Evolutionary conservation across 1,140 invertebrate species (phyloP), one percentile per base, ranked within the genome.

Genomic region (Diplogasteroides magnus): DNA sequence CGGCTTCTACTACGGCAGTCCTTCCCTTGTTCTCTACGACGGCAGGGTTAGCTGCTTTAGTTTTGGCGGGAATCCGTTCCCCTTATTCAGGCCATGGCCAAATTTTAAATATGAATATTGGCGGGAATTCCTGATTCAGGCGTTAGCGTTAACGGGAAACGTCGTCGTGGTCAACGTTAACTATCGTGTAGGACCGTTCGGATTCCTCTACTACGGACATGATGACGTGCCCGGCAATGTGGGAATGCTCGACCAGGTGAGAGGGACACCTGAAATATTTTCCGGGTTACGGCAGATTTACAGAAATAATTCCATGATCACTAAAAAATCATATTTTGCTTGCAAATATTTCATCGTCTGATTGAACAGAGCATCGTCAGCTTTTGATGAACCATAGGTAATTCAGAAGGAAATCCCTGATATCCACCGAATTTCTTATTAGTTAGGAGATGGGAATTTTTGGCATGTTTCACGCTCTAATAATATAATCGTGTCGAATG

Each of bases 201-300:
- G 80, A 28, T 82, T 80, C 69, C 61, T 83, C 11, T 82, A 70
- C 63, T 71, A 81, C 25, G 77, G 78, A 59, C 68, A 82, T 67
- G 65, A 72, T 0, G 92, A 95, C 76, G 91, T 91, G 29, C 93
- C 93, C 0, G 94, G 94, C 15, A 98, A 98, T 83, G 90, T 92
- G 59, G 94, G 93, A 15, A 84, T 97, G 73, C 93, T 93, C 83
- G 93, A 97, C 84, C 79, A 75, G 78, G 83, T 80, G 28, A 67
- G n/a, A 76, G 13, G 62, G 23, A 13, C 11, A n/a, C n/a, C n/a
- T n/a, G 28, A 23, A 67, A 13, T 61, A 15, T 15, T 56, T 56
- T 56, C n/a, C n/a, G 55, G 55, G n/a, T 26, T 26, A 61, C 15
- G 15, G 26, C 27, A 26, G 14, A 25, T 15, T 14, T 14, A 61